Evolutionary conservation across 1,140 invertebrate genomes (phyloP), one percentile per base, ranked within the genome.

Genomic region (Idris sp.): DNA sequence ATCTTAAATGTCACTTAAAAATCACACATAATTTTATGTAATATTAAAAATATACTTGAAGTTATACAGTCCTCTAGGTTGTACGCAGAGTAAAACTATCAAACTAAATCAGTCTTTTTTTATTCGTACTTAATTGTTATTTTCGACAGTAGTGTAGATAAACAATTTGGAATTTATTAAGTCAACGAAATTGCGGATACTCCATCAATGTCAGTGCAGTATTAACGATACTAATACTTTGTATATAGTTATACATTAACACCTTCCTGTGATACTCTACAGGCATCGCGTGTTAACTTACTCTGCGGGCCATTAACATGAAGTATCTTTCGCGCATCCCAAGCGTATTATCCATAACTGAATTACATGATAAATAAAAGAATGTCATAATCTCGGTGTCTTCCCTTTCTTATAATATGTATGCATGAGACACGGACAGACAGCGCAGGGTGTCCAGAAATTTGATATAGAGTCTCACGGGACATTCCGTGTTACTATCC

Each of bases 401-500:
- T 54, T 51, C 48, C 48, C 61, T 75, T 68, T 77, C 81, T 80
- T 79, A 81, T n/a, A n/a, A n/a, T n/a, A n/a, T 51, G 76, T 77
- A 77, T 76, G 79, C 79, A 79, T 73, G 77, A 78, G 48, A 56
- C 69, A 71, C 46, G 40, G 38, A 58, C 54, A 33, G 49, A 69
- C 61, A 68, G 61, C 44, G 44, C 44, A 14, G 64, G 62, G 68
- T 74, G 76, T 78, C 78, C 77, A 56, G 36, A 35, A 79, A 79
- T 61, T 81, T 84, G 83, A 82, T 82, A 62, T 80, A 83, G 54
- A 78, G 81, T 76, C 79, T 62, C 78, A 16, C 19, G 79, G 78
- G 83, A 80, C 43, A 67, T 54, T 67, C 71, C 36, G 46, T 26
- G 59, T 46, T 51, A 46, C 53, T 74, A 67, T 53, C 74, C 59